Percentiles rank a stretch among this genome's conserved stretches.
phyloP scores from a whole-genome alignment of 2,113 vertebrate species.

The Nycticebus coucang region DNA sequence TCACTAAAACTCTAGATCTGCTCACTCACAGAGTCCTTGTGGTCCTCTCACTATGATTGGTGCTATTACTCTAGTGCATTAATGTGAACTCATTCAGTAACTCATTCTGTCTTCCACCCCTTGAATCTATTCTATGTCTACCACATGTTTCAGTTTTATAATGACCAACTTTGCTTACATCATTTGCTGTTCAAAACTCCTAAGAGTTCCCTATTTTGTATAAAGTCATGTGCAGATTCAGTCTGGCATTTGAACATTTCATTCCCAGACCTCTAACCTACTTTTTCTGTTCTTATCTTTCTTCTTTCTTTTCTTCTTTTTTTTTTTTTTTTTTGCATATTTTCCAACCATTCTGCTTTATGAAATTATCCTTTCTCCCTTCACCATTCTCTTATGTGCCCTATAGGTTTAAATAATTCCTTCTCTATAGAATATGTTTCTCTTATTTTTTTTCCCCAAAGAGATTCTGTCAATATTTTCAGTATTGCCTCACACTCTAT shows the following conservation, averaged over 20 bases:
- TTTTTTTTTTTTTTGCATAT: not conserved
- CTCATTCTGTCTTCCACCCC: not conserved
- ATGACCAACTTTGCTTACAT: not conserved
- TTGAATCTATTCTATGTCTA: not conserved
- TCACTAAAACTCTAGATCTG: not conserved
- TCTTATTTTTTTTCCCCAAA: not conserved
- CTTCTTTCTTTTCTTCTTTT: not conserved
- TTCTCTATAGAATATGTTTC: not conserved
- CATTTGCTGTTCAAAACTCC: not conserved
- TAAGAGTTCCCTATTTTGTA: not conserved
- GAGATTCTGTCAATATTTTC: not conserved
- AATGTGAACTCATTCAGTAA: not conserved
- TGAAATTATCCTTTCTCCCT: not conserved
- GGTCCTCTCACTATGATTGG: not conserved
- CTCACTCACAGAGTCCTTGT: not conserved
- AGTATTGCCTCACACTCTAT: not conserved
- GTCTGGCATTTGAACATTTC: not conserved
- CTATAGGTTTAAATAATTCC: not conserved
- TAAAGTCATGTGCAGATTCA: not conserved
- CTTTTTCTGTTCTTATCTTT: not conserved
- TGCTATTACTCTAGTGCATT: not conserved
- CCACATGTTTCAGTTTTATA: not conserved
- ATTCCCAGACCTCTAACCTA: not conserved
- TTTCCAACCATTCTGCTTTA: not conserved
- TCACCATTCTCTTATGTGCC: not conserved